Base-by-base conservation (phyloP, 2,888 invertebrate genomes). In the Lucinisca nassula region DNA sequence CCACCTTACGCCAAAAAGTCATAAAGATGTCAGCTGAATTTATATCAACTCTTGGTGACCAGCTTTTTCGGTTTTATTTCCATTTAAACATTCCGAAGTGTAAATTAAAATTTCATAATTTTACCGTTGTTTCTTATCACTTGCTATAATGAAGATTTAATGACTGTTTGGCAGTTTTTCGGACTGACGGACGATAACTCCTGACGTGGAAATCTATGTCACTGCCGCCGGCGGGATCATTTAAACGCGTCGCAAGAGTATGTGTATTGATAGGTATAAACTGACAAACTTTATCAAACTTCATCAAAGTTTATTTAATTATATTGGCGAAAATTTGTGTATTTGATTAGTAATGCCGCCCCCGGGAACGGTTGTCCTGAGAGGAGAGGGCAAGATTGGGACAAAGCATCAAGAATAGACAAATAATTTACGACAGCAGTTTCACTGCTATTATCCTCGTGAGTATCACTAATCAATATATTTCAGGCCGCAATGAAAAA, bases 51-150 rank as follows among this genome's bases (percentile, higher is more conserved):
- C 35, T 32, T 2, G 67, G 35, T 67, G 67, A 67, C 67, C 24
- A 35, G 17, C 8, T 4, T 67, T 1, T 67, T 35, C 35, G 67
- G 35, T 32, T 67, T 67, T 67, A 67, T 67, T 67, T 67, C 67
- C 35, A 32, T 67, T 67, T 67, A 67, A 67, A 67, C 67, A 35
- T 67, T 67, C 67, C 67, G 17, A 67, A 27, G 67, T 67, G 67
- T 67, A 35, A 67, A 67, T 67, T 67, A 67, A 67, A 67, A 67
- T 67, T 67, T 67, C 67, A 67, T 67, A 67, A 67, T 67, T 67
- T 67, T 67, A 67, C 67, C 67, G 67, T 67, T 67, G 67, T 67
- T 67, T 67, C 67, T 67, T 67, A 67, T 67, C 67, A 67, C 32
- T 67, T 58, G 35, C 21, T 32, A 67, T 67, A 67, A 67, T 67